These are phyloP conservation scores for Turritopsis rubra DNA, from an alignment of 30 jellyfish, hydroid and myxozoan species.

Conservation along the genomic window DNA sequence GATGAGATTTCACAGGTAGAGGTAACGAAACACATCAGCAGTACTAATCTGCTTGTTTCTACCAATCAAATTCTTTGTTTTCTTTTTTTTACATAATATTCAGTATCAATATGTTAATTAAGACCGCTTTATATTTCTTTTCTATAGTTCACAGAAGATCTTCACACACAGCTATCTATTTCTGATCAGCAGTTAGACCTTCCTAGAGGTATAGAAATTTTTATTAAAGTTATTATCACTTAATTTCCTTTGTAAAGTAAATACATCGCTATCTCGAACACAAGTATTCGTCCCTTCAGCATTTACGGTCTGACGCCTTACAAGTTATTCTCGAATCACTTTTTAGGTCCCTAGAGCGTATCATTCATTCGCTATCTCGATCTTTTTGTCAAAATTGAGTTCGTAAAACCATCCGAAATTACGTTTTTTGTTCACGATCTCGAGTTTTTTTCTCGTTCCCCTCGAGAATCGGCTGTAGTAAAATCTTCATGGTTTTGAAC, in stretches of 20 bases:
- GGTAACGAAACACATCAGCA: slow-evolving; percentile 1
- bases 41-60: neutral
- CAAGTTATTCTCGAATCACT: too few species aligned
- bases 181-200: slow-evolving; percentile 69
- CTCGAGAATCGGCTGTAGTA: too few species aligned
- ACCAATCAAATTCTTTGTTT: neutral
- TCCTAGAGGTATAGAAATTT: slow-evolving; percentile 63
- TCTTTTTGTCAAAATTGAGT: too few species aligned
- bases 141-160: slow-evolving; percentile 31
- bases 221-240: neutral
- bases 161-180: slow-evolving; percentile 32
- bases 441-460: too few species aligned
- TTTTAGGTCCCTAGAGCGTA: too few species aligned
- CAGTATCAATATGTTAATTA: neutral
- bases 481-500: neutral
- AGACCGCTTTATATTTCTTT: neutral
- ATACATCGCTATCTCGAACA: too few species aligned
- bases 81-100: neutral
- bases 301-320: too few species aligned
- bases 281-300: too few species aligned
- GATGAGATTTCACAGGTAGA: slow-evolving; percentile 26
- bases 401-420: too few species aligned
- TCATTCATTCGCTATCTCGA: too few species aligned
- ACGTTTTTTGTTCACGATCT: too few species aligned
- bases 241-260: neutral